Base-by-base conservation (phyloP, 2,113 vertebrate genomes). In the Triplophysa tibetana region DNA sequence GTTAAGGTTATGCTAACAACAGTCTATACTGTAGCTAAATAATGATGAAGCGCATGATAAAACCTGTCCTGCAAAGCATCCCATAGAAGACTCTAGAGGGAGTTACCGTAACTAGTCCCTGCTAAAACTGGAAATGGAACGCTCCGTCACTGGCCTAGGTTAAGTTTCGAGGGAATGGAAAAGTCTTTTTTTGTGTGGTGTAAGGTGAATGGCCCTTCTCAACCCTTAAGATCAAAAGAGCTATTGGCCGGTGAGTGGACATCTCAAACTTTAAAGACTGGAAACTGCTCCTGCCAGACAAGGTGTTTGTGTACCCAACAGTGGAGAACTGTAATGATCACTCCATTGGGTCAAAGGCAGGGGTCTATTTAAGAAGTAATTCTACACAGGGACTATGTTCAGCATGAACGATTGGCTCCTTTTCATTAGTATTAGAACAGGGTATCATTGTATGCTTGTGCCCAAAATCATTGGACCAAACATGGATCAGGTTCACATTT, bases 211-310 rank as follows among this genome's bases (percentile, higher is more conserved):
- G 58, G 43, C 69, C 65, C 52, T 62, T 38, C 33, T 74, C 4
- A 45, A 63, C 62, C 60, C 54, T 67, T 48, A 62, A 68, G 64
- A 66, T 69, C 72, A 23, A 77, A 76, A 77, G 77, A 73, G 41
- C 82, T 52, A 3, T 64, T 74, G 43, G 62, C 61, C 9, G 38
- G 54, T 48, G 41, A 12, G n/a, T 80, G 67, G 45, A 67, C 48
- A 60, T 68, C 72, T 85, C 80, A 85, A 85, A 85, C 80, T 80
- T 82, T 85, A 73, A 85, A 80, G 75, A 85, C 72, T 76, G 72
- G 80, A 84, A 82, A 79, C 48, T 76, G 16, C 43, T n/a, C 63
- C 48, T 72, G 64, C 76, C 70, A 63, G n/a, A 61, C 52, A 68
- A 48, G 13, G 13, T 73, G 75, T 81, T 75, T 82, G 75, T 60